Evolutionary conservation across 2,888 invertebrate species (phyloP).

Genomic region (Ormyrus nitidulus): DNA sequence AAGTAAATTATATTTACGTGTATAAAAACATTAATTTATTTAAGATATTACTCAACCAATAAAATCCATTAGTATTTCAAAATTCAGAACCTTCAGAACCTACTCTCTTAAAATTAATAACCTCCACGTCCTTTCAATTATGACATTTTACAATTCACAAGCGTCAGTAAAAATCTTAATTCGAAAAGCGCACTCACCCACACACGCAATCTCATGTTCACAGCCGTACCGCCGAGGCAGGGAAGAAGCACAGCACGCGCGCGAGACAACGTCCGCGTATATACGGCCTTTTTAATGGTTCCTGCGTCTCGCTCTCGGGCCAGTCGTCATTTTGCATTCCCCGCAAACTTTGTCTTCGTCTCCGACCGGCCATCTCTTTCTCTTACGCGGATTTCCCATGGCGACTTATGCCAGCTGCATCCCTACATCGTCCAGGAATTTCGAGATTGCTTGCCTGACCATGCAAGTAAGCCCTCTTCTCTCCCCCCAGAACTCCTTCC

Average conservation of each 20-base stretch:
- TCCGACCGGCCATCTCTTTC: neutral
- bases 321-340: slow-evolving; percentile 53
- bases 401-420: slow-evolving; percentile 36
- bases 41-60: too few relatives aligned
- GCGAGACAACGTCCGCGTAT: neutral
- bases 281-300: slow-evolving; percentile 17
- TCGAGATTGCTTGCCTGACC: slow-evolving; percentile 50
- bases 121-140: too few relatives aligned
- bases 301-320: slow-evolving; percentile 14
- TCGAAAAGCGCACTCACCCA: too few relatives aligned
- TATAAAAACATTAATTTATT: too few relatives aligned
- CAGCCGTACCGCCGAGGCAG: neutral
- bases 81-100: too few relatives aligned
- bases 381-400: slow-evolving; percentile 50
- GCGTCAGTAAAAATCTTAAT: too few relatives aligned
- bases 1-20: too few relatives aligned
- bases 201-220: too few relatives aligned
- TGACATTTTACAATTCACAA: too few relatives aligned
- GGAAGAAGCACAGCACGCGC: slow-evolving; percentile 14
- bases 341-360: slow-evolving; percentile 10
- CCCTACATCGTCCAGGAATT: slow-evolving; percentile 42
- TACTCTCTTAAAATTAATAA: too few relatives aligned
- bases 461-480: neutral
- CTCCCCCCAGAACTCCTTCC: neutral
- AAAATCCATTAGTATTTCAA: too few relatives aligned